Base-by-base conservation (phyloP, 2,797 vertebrate genomes). In the Salmo trutta region DNA sequence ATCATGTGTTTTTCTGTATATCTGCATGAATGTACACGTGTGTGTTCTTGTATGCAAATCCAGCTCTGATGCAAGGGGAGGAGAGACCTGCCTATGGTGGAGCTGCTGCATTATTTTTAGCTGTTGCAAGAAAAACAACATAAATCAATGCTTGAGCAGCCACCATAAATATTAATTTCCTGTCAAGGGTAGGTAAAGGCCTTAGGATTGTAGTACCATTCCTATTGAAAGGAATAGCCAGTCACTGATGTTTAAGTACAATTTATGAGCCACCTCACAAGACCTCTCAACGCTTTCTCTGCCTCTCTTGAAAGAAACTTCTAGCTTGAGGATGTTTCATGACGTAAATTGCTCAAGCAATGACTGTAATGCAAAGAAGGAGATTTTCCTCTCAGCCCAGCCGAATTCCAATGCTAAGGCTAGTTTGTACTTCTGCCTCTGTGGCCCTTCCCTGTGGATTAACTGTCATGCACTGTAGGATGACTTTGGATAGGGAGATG, bases 141-240 rank as follows among this genome's bases (percentile, higher is more conserved):
- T 86, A 83, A 83, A 85, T 86, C 86, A 87, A 78, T 75, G 66
- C 72, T 65, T 14, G 74, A 76, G 36, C 71, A 72, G 68, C 47
- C 59, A 21, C 72, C 79, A 87, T 85, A 85, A 83, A 90, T 85
- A 86, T 81, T 82, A 78, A 81, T 88, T 84, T 84, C 79, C 72
- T 78, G 80, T 86, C 82, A 83, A 83, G 81, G 77, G 76, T 81
- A 86, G 81, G 78, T 85, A 86, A 89, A 79, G 75, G 77, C 75
- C 75, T 83, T 59, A 76, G 76, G 78, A 85, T 83, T 69, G 72
- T 78, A 52, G 74, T 71, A 59, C 51, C n/a, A 12, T 41, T 36
- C 75, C 73, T 75, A 41, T 74, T 75, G 69, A 72, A 76, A 77
- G 71, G 69, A 82, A 68, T 36, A 54, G 80, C 74, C 75, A 74